These are phyloP conservation scores for Boulengeromyrus knoepffleri DNA, from an alignment of 2,113 vertebrate genomes.

Conservation along the genomic window DNA sequence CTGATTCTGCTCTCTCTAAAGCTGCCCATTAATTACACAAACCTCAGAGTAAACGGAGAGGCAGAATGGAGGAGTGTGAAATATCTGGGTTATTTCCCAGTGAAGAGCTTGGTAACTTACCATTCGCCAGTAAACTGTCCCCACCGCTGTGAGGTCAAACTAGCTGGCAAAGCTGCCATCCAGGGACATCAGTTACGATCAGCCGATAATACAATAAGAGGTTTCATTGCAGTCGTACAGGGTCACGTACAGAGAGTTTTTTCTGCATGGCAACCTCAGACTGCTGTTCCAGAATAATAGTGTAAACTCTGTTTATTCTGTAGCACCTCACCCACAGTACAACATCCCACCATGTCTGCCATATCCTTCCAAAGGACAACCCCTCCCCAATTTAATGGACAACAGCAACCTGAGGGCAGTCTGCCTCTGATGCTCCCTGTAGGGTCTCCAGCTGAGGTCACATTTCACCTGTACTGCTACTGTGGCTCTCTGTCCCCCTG, in stretches of 20 bases:
- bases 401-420: neutral
- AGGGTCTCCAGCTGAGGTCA: neutral
- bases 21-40: slow-evolving; percentile 58
- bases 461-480: neutral
- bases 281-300: neutral
- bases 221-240: neutral
- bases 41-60: slow-evolving; percentile 53
- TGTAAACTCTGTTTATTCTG: neutral
- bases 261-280: neutral
- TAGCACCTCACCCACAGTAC: neutral
- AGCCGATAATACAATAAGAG: neutral
- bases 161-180: neutral
- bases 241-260: neutral
- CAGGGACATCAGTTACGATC: neutral
- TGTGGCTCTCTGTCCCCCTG: neutral
- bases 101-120: slow-evolving; percentile 2
- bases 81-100: slow-evolving; percentile 7
- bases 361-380: neutral
- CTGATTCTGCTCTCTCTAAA: slow-evolving; percentile 34
- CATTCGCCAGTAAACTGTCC: neutral
- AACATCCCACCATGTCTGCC: neutral
- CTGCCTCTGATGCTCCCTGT: neutral
- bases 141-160: neutral
- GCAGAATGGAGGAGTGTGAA: slow-evolving; percentile 41
- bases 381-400: neutral